These are phyloP conservation scores for Drosophila siamana DNA, from an alignment of 2,888 invertebrate genomes.

Conservation along the genomic window DNA sequence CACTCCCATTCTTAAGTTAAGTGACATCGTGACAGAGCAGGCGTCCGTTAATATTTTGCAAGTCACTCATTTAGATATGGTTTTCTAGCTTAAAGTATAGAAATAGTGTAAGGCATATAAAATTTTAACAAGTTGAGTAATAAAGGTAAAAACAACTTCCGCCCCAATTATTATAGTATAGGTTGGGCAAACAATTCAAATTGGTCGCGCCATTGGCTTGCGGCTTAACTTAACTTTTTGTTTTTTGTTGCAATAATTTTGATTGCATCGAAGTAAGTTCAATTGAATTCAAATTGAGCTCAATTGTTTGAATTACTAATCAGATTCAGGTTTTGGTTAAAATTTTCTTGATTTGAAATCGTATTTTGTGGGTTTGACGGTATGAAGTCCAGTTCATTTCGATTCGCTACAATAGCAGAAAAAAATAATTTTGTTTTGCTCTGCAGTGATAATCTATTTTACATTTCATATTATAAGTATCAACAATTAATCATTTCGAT, in stretches of 20 bases:
- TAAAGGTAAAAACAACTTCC: slow-evolving; percentile 43
- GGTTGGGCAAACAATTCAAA: slow-evolving; percentile 40
- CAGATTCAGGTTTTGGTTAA: slow-evolving; percentile 31
- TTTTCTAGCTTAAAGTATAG: slow-evolving; percentile 30
- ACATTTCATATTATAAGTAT: background rate
- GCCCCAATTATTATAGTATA: slow-evolving; percentile 43
- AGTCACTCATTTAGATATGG: slow-evolving; percentile 39
- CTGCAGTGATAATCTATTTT: background rate
- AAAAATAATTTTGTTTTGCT: slow-evolving; percentile 18
- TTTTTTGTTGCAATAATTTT: slow-evolving; percentile 49
- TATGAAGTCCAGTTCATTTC: background rate
- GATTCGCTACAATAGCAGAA: slow-evolving; percentile 4
- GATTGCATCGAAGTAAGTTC: slow-evolving; percentile 57
- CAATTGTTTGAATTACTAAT: slow-evolving; percentile 54
- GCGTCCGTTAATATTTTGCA: slow-evolving; percentile 41
- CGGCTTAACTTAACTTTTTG: slow-evolving; percentile 23
- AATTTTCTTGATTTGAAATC: slow-evolving; percentile 28
- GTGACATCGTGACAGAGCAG: slow-evolving; percentile 24
- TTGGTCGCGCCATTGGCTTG: slow-evolving; percentile 31
- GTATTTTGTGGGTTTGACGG: slow-evolving; percentile 25
- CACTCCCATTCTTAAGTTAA: slow-evolving; percentile 37
- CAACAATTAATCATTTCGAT: too few species aligned
- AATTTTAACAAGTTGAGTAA: slow-evolving; percentile 23
- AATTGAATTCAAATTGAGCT: slow-evolving; percentile 63
- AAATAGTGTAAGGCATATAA: slow-evolving; percentile 25